Evolutionary conservation across 2,797 vertebrate genomes (phyloP), one percentile per base, ranked within the genome.

Genomic region (Brotogeris chrysoptera): DNA sequence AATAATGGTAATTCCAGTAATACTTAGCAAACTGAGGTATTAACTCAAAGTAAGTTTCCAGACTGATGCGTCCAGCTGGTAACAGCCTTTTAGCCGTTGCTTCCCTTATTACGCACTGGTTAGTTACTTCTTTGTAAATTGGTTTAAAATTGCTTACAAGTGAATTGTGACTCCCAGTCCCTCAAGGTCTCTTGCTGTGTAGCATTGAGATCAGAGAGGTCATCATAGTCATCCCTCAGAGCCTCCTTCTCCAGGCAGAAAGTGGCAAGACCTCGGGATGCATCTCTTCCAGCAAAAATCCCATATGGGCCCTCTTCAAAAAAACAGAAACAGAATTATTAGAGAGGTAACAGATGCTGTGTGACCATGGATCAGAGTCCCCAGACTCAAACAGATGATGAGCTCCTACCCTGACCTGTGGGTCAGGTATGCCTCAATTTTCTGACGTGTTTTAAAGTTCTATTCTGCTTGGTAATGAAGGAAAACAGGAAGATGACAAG

Each of bases 141-240:
- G 20, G 16, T 79, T 80, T 73, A 74, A 95, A 97, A 91, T 88
- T 46, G 97, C 99, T 99, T 97, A 99, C 99, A 98, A 69, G 98
- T 99, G 97, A 99, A 99, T 95, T 99, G 99, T 41, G 98, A 97
- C 91, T 99, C 99, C 99, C 99, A 99, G 97, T 99, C 99, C 55
- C 95, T 97, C 86, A 99, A 97, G 79, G 99, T 98, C 97, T 99
- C 99, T 96, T 98, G 98, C 97, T 99, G 99, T 78, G 98, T 98
- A 91, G 98, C 92, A 39, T 98, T 98, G 92, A 99, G 99, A 96
- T 99, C 99, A 2, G 99, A 99, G 73, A 99, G 98, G 97, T 99
- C 99, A n/a, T 99, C 99, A 5, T 98, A 98, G 10, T 98, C 98
- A 17, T 99, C 99, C 80, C 98, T 99, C 97, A 99, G 97, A 10